Evolutionary conservation across 2,113 vertebrate species (phyloP), one percentile per base, ranked within the genome.

Genomic region (Holacanthus passer): DNA sequence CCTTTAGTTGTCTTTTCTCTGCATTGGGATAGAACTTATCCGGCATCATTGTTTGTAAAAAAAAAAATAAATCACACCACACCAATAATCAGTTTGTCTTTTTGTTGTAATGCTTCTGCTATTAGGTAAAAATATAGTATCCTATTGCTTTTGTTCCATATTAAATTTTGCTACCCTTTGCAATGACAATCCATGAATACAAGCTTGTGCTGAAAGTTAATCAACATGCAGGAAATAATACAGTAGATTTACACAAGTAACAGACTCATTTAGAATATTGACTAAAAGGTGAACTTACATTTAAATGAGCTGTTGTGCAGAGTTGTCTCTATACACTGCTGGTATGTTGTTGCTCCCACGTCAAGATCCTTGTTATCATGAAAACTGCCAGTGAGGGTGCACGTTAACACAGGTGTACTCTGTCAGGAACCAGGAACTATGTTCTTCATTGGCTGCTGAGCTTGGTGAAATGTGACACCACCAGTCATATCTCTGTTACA

Each of bases 401-500:
- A 82, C 64, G 52, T 87, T 90, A 83, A 81, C 77, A 87, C 92
- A 94, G 93, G 93, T 94, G 92, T 88, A 79, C 80, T 87, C 79
- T 52, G 77, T 63, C 76, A 82, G 66, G 73, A 72, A 79, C 56
- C 20, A 71, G 73, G 80, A 87, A 67, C 86, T 47, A 6, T 20
- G 41, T 56, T 67, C 71, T 73, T 83, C 70, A 94, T 93, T 94
- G 93, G 94, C 88, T 90, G 86, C 74, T 87, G 79, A 79, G 73
- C 73, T n/a, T 29, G 80, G 58, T 87, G 94, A 87, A 94, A 94
- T 56, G 11, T 81, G 93, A 94, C 91, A 91, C 93, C 87, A 37
- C 31, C 17, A 2, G 7, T 82, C 77, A 85, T 93, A 91, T 89
- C 53, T 47, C 53, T 43, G 77, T 77, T 82, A 55, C 69, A 65